These are phyloP conservation scores for Syndactyla subalaris DNA, from an alignment of 2,797 vertebrate species.

Conservation along the genomic window DNA sequence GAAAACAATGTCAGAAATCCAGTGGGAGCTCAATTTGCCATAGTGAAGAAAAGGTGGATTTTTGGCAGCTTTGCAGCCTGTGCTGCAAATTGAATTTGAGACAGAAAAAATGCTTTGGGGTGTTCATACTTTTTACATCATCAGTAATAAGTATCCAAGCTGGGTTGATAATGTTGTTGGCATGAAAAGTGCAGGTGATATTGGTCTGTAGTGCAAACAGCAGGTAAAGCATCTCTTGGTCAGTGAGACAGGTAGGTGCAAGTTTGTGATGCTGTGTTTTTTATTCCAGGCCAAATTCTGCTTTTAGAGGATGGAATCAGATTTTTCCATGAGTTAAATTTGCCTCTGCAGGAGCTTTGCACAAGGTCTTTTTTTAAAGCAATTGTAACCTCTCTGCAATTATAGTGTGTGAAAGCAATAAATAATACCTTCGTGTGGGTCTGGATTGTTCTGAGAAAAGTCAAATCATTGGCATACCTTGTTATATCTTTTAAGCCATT, in stretches of 20 bases:
- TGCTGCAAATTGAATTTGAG: background rate
- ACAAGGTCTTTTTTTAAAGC: background rate
- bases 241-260: rapidly evolving
- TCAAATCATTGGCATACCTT: background rate
- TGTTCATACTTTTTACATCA: background rate
- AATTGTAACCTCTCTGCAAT: background rate
- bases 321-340: background rate
- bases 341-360: background rate
- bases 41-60: background rate
- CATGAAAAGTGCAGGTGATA: background rate
- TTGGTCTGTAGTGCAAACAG: background rate
- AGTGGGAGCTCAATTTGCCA: background rate
- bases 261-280: background rate
- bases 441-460: background rate
- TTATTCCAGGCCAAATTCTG: background rate
- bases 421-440: background rate
- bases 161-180: background rate
- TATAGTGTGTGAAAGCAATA: background rate
- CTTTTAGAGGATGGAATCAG: background rate
- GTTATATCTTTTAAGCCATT: background rate
- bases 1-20: background rate
- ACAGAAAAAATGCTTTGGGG: background rate
- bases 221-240: background rate
- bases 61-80: background rate
- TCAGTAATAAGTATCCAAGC: background rate